Conservation (phyloP, 2,113 vertebrate genomes). For the Halcyon malimbica region DNA sequence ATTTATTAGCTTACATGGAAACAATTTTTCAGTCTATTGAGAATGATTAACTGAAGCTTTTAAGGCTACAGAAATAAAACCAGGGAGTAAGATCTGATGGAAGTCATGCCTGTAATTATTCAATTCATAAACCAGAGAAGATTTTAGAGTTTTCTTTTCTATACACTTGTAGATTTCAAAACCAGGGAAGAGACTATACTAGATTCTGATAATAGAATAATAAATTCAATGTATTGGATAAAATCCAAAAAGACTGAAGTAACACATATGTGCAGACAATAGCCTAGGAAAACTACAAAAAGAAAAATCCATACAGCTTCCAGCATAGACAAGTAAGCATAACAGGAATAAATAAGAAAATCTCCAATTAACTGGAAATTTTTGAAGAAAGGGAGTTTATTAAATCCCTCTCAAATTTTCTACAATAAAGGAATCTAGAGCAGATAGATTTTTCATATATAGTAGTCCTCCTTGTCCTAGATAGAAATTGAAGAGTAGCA, state of each 20-base stretch:
- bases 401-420: background rate
- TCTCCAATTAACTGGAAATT: background rate
- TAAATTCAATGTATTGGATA: background rate
- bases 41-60: conserved; percentile 33
- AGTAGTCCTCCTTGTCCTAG: background rate
- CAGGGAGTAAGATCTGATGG: background rate
- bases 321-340: background rate
- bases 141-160: background rate
- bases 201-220: background rate
- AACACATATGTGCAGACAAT: background rate
- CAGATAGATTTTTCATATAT: background rate
- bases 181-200: background rate
- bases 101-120: background rate
- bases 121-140: background rate
- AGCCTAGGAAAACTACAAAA: background rate
- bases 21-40: conserved; percentile 39
- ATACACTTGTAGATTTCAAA: background rate
- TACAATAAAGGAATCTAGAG: background rate
- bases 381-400: background rate
- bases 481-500: background rate
- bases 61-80: conserved; percentile 21
- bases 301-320: background rate
- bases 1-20: conserved; percentile 34
- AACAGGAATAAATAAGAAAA: background rate
- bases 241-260: background rate